Evolutionary conservation across 2,797 vertebrate genomes (phyloP).

Genomic region (Streptopelia turtur): DNA sequence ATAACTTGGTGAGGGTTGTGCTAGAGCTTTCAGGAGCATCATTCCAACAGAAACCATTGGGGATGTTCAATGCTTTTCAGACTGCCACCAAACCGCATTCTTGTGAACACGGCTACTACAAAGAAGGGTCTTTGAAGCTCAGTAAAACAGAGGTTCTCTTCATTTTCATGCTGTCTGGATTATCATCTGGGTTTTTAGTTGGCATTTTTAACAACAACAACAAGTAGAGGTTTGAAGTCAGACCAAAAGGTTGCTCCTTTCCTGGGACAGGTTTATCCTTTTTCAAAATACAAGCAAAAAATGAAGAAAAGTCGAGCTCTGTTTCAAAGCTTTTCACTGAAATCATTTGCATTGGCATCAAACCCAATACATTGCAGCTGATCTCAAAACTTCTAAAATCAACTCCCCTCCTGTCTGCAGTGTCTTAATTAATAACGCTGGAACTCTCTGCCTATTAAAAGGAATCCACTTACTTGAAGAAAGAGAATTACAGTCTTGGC

Average conservation of each 20-base stretch:
- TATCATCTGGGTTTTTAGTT: background rate
- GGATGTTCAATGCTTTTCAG: background rate
- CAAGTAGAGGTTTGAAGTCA: background rate
- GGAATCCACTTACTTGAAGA: conserved; percentile 41
- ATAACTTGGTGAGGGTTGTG: background rate
- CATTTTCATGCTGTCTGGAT: background rate
- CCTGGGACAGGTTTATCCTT: background rate
- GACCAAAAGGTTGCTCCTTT: background rate
- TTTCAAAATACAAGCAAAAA: background rate
- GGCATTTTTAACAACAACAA: background rate
- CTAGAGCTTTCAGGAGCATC: background rate
- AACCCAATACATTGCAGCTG: background rate
- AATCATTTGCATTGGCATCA: background rate
- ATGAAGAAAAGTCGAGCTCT: fast-evolving
- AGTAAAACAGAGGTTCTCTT: background rate
- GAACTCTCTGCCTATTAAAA: background rate
- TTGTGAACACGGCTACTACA: background rate
- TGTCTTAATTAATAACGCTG: conserved; percentile 40
- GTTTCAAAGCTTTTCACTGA: background rate
- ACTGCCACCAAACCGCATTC: background rate
- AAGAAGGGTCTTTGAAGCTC: background rate
- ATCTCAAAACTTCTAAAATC: background rate
- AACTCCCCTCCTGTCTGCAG: background rate
- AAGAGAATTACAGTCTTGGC: conserved; percentile 47
- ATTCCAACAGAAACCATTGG: background rate